These are phyloP conservation scores for Loxodonta africana DNA, from an alignment of 2,113 vertebrate species.

Conservation along the genomic window DNA sequence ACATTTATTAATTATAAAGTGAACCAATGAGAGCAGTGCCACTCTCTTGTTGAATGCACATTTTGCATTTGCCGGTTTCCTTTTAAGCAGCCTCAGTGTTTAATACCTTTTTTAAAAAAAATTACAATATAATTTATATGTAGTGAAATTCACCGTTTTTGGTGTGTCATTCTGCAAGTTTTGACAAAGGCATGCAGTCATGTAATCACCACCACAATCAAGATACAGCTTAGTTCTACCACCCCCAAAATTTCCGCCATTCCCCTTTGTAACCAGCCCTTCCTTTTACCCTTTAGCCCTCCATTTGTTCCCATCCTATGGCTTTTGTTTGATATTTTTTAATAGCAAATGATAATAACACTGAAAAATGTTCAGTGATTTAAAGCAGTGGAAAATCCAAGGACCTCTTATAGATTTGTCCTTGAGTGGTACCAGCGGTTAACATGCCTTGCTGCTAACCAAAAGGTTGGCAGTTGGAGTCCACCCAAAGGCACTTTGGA, in stretches of 20 bases:
- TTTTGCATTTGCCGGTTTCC: conserved; percentile 39
- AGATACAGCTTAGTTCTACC: not conserved
- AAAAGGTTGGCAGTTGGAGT: not conserved
- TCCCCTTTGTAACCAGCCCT: not conserved
- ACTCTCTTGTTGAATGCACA: not conserved
- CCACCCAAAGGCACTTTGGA: not conserved
- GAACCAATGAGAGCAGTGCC: not conserved
- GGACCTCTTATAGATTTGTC: conserved; percentile 10
- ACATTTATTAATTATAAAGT: not conserved
- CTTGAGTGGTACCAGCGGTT: not conserved
- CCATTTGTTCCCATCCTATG: not conserved
- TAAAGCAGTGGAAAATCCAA: conserved; percentile 16
- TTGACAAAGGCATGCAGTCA: not conserved
- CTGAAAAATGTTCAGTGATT: not conserved
- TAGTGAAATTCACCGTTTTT: not conserved
- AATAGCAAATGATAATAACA: not conserved
- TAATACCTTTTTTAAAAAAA: not conserved
- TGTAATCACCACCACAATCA: not conserved
- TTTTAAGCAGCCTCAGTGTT: not conserved
- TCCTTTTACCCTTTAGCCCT: not conserved
- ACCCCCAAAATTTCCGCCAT: not conserved
- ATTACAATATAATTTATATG: not conserved
- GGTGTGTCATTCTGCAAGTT: not conserved
- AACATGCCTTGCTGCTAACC: not conserved
- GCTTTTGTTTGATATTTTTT: not conserved